phyloP scores from a whole-genome alignment of 2,888 invertebrate genomes.

The Salticus scenicus region DNA sequence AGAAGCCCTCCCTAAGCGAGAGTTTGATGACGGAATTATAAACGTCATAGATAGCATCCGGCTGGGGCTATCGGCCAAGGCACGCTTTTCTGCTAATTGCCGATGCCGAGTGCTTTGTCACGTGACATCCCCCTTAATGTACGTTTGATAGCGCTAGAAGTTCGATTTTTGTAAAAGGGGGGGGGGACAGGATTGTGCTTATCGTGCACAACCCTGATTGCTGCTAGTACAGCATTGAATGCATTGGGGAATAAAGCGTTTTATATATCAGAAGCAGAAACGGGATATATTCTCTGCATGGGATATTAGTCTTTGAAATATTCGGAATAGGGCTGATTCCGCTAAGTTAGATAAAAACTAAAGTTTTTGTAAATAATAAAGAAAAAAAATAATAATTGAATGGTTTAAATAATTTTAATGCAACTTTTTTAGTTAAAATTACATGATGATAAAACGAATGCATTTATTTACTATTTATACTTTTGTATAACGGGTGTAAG shows the following conservation, averaged over 20 bases:
- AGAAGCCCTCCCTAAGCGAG: constrained; percentile 38
- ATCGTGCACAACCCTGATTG: constrained; percentile 9
- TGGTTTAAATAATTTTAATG: too few relatives aligned
- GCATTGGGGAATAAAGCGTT: too few relatives aligned
- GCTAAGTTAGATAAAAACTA: too few relatives aligned
- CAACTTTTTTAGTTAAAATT: too few relatives aligned
- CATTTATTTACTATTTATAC: too few relatives aligned
- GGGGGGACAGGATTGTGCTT: not conserved
- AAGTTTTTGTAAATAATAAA: too few relatives aligned
- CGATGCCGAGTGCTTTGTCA: constrained; percentile 45
- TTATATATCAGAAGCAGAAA: not conserved
- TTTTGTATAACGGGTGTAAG: too few relatives aligned
- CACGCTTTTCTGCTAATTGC: constrained; percentile 66
- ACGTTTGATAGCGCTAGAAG: constrained; percentile 66
- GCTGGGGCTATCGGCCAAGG: constrained; percentile 33
- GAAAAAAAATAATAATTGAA: too few relatives aligned
- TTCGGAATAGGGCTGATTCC: not conserved
- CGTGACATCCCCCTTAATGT: constrained; percentile 48
- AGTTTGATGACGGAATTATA: constrained; percentile 69
- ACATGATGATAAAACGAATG: too few relatives aligned
- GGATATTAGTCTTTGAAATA: not conserved
- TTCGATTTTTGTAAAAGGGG: constrained; percentile 15
- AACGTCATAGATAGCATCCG: constrained; percentile 66
- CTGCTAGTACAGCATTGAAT: not conserved
- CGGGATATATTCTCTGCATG: not conserved